These are phyloP conservation scores for Sapayoa aenigma DNA, from an alignment of 2,113 vertebrate species.

Conservation along the genomic window DNA sequence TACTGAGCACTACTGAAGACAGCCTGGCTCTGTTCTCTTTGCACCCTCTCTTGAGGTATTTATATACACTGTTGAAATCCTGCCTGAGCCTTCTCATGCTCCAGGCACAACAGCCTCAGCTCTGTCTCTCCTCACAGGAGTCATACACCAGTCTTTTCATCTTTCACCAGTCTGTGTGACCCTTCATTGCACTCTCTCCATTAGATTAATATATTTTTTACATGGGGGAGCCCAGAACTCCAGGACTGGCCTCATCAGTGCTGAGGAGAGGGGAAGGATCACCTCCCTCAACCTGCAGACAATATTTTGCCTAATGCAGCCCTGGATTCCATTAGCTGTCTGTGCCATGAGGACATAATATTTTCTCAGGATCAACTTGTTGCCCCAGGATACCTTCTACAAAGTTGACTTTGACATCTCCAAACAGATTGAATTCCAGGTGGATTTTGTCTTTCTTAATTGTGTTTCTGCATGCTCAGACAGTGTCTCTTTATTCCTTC, in stretches of 20 bases:
- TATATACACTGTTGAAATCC: not conserved
- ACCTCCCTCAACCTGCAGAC: not conserved
- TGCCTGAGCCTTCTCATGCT: not conserved
- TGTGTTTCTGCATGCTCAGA: fast-evolving
- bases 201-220: not conserved
- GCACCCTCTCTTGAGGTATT: not conserved
- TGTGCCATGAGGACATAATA: not conserved
- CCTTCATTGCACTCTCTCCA: not conserved
- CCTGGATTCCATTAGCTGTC: not conserved
- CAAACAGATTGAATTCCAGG: not conserved
- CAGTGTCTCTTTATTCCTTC: not conserved
- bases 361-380: not conserved
- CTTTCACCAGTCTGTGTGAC: not conserved
- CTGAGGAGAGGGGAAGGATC: not conserved
- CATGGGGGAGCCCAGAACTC: not conserved
- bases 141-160: not conserved
- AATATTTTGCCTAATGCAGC: not conserved
- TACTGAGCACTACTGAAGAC: not conserved
- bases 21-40: not conserved
- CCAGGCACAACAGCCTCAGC: not conserved
- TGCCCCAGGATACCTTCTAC: no score
- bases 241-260: not conserved
- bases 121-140: not conserved
- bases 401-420: not conserved
- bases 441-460: not conserved